Base-by-base conservation (phyloP, 2,797 vertebrate species). In the Dryobates pubescens region DNA sequence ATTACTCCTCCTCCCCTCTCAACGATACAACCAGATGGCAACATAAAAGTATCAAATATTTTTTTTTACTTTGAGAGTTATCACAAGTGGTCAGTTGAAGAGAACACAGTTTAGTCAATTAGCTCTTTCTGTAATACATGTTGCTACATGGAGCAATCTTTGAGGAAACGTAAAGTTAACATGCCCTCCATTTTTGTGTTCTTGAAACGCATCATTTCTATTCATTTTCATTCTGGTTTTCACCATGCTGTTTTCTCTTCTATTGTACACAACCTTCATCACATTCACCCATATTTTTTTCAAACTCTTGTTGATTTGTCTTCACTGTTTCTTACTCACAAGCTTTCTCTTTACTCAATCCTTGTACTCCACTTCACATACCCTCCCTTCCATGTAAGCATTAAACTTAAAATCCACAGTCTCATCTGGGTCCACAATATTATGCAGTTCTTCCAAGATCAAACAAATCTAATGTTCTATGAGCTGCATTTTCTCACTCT, bases 121-220 rank as follows among this genome's bases (percentile, higher is more conserved):
- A 91, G 82, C 73, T 92, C 70, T 73, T 82, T 86, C 43, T 67
- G 38, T 29, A 86, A 61, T 41, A 88, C 72, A 75, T 49, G 63
- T 9, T 43, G 29, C n/a, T 81, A 43, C 38, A 75, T 4, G 6
- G 23, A 87, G 59, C 89, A 87, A 59, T 38, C 59, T 89, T 87
- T 38, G 53, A 75, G 43, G 54, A 93, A 77, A 92, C 69, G 6
- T 53, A 81, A 83, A 86, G 45, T 11, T 61, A 63, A 54, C 0
- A 3, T 41, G 70, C 20, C 34, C 90, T 89, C 59, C 32, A 53
- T 72, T 61, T 70, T 84, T 54, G 43, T 84, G 13, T 41, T 91
- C 62, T 17, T 43, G 19, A 90, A 92, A 91, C 0, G 4, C 10
- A 58, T 32, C 10, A 32, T 1, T 1, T 69, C 41, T 54, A 80